Base-by-base conservation (phyloP, 2,113 vertebrate genomes). In the Grammomys surdaster region DNA sequence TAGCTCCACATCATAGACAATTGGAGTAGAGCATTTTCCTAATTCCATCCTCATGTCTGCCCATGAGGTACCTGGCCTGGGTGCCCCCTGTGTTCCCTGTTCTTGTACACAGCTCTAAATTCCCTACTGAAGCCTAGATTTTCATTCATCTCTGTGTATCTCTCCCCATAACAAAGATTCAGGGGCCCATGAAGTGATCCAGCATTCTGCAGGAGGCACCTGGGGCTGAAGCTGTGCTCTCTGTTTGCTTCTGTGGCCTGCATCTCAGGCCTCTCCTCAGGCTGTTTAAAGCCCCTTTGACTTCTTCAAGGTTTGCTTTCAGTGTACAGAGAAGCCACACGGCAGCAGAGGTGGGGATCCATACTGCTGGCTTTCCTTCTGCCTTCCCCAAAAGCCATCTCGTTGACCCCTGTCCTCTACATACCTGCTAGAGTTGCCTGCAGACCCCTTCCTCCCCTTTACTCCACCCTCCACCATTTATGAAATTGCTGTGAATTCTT, bases 1-100 rank as follows among this genome's bases (percentile, higher is more conserved):
- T 3, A 9, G n/a, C 46, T 3, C 7, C 46, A 10, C 0, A 24
- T 7, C 17, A 0, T 0, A 0, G 0, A 19, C 54, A 1, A 26
- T 4, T 5, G 3, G 22, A 60, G 46, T 0, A 72, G 77, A 46
- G 7, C 0, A 0, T 17, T 56, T 72, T 58, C 31, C 2, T 19
- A 2, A 19, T 1, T 33, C 58, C 3, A 0, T 0, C 28, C 19
- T 11, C 46, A 13, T 0, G 58, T 89, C 8, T 46, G 84, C 20
- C 65, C 40, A 26, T 14, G 3, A 46, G 0, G 58, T 0, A 28
- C n/a, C 36, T 88, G 1, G 2, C 11, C 77, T 28, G 22, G 13
- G 51, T 6, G 54, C 1, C 40, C 46, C 43, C 48, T 22, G 26
- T 28, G 33, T 17, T 46, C 85, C 54, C 24, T 31, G 36, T 17